phyloP scores from a whole-genome alignment of 2,888 invertebrate genomes.

The Cyaniris semiargus region DNA sequence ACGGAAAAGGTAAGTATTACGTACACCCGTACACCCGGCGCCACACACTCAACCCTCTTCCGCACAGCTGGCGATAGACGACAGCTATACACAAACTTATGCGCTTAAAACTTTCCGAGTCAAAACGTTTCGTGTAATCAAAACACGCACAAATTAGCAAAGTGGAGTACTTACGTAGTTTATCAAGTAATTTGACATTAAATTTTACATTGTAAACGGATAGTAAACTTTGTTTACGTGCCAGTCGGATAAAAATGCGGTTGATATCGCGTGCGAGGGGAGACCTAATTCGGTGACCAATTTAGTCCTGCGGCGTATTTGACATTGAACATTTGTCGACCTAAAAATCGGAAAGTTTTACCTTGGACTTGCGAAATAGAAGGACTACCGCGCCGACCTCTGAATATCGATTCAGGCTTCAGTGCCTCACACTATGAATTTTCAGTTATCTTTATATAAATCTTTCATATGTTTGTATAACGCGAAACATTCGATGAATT shows the following conservation, averaged over 20 bases:
- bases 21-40: not conserved
- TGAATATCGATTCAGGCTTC: constrained; percentile 57
- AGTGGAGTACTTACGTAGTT: not conserved
- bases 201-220: constrained; percentile 24
- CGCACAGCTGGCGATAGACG: not conserved
- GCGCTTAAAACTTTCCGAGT: not conserved
- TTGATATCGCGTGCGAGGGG: constrained; percentile 44
- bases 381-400: constrained; percentile 62
- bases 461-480: not conserved
- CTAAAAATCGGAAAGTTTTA: constrained; percentile 60
- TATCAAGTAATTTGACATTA: constrained; percentile 22
- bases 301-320: constrained; percentile 69
- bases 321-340: constrained; percentile 67
- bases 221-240: constrained; percentile 31
- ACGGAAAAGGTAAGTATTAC: constrained; percentile 56
- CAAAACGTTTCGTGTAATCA: not conserved
- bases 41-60: not conserved
- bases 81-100: not conserved
- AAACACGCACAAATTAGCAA: constrained; percentile 1
- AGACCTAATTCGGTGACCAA: constrained; percentile 54
- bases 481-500: constrained; percentile 4
- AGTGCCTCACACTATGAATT: constrained; percentile 29
- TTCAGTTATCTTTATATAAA: constrained; percentile 30
- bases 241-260: constrained; percentile 40
- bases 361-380: constrained; percentile 71